Base-by-base conservation (phyloP, 2,113 vertebrate genomes). In the Zapornia atra region DNA sequence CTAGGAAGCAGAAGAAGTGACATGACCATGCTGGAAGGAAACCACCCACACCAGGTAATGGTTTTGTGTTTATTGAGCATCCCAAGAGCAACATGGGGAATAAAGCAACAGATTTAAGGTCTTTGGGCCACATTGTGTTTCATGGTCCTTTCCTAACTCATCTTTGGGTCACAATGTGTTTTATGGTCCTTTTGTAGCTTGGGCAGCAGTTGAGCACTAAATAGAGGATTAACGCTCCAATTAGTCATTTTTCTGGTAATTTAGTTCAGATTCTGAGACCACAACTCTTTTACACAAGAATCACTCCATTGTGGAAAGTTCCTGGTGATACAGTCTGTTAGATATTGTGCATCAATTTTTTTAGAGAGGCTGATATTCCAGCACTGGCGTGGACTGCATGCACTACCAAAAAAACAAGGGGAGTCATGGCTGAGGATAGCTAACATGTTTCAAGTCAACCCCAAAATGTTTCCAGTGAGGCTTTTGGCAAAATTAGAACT, bases 381-480 rank as follows among this genome's bases (percentile, higher is more conserved):
- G 40, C 10, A 6, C 40, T 80, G 46, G 5, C 40, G 61, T 0
- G 2, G 40, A 14, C 42, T 26, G 2, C 12, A 5, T 25, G 12
- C 15, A 44, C 11, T 31, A 66, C 50, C 19, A 54, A 86, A 86
- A 46, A 93, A 70, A 3, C 9, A 40, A 83, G 42, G 1, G 28
- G 7, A 50, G 9, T 6, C 63, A 66, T 51, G 54, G 60, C n/a
- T 80, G 19, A 87, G 21, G 21, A 92, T 7, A 76, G 21, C 9
- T 86, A 25, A 36, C 33, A 60, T 70, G 42, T 17, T 50, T 88
- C 59, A 71, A 78, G 51, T 81, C 72, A 94, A 86, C 8, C 16
- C 6, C 24, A 51, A 93, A 94, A 68, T 16, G 75, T 78, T 95
- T 94, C 60, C 57, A 82, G 18, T 85, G 73, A 90, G 82, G 22